Percentiles rank a stretch among this genome's conserved stretches.
These are phyloP conservation scores for Drosophila nr. perissopoda DNA, from an alignment of 2,888 invertebrate genomes.

Conservation along the genomic window DNA sequence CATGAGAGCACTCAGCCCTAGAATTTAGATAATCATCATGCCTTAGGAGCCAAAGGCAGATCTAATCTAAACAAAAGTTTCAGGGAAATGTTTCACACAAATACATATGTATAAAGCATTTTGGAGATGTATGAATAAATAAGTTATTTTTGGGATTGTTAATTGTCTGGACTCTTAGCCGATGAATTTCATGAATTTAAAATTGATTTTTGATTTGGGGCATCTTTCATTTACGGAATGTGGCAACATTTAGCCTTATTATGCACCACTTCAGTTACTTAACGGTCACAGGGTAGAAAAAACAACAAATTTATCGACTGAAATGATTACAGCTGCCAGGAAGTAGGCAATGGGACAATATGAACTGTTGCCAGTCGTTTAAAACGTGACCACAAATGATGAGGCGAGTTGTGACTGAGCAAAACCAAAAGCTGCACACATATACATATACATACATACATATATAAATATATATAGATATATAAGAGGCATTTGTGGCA, in stretches of 20 bases:
- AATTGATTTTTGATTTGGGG: not conserved
- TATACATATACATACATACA: not conserved
- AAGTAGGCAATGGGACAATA: conserved; percentile 26
- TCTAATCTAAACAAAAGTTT: too few species aligned
- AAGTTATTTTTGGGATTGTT: too few species aligned
- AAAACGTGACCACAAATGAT: not conserved
- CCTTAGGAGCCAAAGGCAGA: too few species aligned
- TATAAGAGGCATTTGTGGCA: conserved; percentile 14
- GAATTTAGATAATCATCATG: too few species aligned
- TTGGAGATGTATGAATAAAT: too few species aligned
- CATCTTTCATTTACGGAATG: not conserved
- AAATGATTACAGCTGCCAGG: conserved; percentile 39
- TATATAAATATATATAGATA: not conserved
- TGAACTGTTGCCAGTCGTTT: not conserved
- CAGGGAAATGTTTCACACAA: too few species aligned
- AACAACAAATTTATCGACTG: conserved; percentile 39
- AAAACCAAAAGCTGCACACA: conserved; percentile 24
- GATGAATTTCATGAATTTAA: not conserved
- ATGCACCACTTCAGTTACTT: not conserved
- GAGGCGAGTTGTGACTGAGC: not conserved
- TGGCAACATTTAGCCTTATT: not conserved
- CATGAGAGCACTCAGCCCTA: too few species aligned
- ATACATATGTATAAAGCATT: too few species aligned
- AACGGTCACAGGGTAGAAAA: not conserved
- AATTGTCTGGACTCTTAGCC: too few species aligned